Percentiles rank a stretch among this genome's conserved stretches.
Conservation (phyloP, 2,797 vertebrate species). For the Nothura maculosa region DNA sequence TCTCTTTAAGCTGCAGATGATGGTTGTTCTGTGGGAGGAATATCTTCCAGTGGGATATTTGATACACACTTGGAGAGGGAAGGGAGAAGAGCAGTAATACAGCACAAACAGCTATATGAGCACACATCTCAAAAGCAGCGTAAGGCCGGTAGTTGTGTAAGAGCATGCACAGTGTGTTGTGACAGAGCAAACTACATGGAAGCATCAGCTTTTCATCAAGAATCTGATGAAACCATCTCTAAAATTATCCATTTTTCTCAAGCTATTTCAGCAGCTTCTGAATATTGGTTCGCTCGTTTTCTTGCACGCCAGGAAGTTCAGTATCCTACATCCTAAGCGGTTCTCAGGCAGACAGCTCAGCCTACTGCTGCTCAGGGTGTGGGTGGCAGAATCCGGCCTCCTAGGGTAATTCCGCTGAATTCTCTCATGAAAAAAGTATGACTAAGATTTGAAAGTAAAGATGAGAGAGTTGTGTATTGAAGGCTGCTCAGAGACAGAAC, state of each 20-base stretch:
- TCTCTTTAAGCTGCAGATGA: neutral
- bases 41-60: accelerated
- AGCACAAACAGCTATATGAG: neutral
- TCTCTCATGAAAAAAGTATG: accelerated
- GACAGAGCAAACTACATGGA: neutral
- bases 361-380: accelerated
- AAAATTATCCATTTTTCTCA: neutral
- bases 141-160: neutral
- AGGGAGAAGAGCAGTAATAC: neutral
- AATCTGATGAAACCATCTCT: no score
- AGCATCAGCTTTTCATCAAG: neutral
- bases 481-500: accelerated
- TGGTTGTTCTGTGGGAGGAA: no score
- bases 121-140: neutral
- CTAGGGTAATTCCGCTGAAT: neutral
- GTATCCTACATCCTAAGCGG: no score
- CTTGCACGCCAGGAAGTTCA: accelerated
- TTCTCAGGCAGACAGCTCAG: neutral
- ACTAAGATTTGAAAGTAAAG: neutral
- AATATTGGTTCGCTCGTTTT: accelerated
- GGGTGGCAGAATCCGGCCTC: neutral
- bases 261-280: neutral
- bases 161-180: neutral
- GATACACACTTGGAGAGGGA: no score
- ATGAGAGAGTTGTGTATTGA: accelerated